Base-by-base conservation (phyloP, 2,797 vertebrate genomes). In the Champsocephalus gunnari region DNA sequence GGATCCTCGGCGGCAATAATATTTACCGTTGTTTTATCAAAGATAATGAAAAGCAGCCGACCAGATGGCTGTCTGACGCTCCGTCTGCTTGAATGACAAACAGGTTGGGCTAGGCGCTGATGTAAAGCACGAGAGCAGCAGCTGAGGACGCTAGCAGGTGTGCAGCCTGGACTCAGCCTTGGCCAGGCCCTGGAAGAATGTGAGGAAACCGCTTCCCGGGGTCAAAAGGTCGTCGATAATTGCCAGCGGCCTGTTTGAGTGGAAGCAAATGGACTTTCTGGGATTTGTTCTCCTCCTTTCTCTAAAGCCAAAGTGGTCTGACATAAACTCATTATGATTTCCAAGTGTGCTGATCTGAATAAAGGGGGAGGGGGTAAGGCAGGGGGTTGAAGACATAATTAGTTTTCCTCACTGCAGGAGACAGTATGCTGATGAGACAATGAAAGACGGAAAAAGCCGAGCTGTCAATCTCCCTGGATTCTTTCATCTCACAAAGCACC, bases 1-100 rank as follows among this genome's bases (percentile, higher is more conserved):
- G n/a, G 41, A 80, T 87, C 78, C 70, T 73, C 50, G 44, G 78
- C 85, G 80, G 81, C 82, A 72, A 73, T 75, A 77, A 87, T 90
- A 71, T 85, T 85, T 88, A 87, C 79, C 86, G 79, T 89, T 88
- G 85, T 88, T 93, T 94, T 85, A 89, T 80, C 90, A 72, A 87
- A 88, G 96, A 96, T 95, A 94, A 96, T 95, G 94, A 95, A 96
- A 96, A 93, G 91, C 87, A 90, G 90, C 87, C 87, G 68, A 93
- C 87, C 94, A 96, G 95, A 96, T 96, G 95, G 91, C 87, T 87
- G 88, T 93, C 86, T 80, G 83, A 77, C 93, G 87, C 88, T 82
- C 82, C 84, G 87, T 82, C 76, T 62, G 77, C 89, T 92, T 92
- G 89, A 78, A 91, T 88, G 87, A 88, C 87, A 57, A 70, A 74